Percentiles rank a stretch among this genome's conserved stretches.
phyloP scores from a whole-genome alignment of 2,888 invertebrate species.

The Epirrhoe alternata region DNA sequence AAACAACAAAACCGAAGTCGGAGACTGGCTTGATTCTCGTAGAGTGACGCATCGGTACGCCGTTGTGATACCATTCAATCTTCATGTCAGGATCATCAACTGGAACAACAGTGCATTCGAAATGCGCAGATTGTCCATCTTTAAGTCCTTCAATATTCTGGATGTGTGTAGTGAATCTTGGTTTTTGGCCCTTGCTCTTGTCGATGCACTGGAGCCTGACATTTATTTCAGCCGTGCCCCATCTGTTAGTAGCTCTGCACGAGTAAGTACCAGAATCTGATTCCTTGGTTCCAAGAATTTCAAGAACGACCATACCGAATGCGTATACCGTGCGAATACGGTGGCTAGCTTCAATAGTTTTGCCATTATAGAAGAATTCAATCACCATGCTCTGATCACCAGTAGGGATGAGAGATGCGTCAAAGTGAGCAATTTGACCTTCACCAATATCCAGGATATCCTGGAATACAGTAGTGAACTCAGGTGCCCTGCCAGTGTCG shows the following conservation, averaged over 20 bases:
- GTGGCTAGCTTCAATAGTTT: constrained; percentile 94
- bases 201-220: constrained; percentile 93
- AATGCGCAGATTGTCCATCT: constrained; percentile 97
- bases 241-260: constrained; percentile 95
- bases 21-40: constrained; percentile 96
- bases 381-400: constrained; percentile 97
- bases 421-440: constrained; percentile 98
- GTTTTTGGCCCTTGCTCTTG: constrained; percentile 93
- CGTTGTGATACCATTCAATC: constrained; percentile 99
- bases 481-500: constrained; percentile 93
- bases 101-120: constrained; percentile 97
- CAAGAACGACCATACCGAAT: constrained; percentile 98
- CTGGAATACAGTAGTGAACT: constrained; percentile 94
- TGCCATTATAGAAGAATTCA: constrained; percentile 98
- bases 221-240: constrained; percentile 94
- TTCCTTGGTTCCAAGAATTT: constrained; percentile 96
- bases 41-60: constrained; percentile 94
- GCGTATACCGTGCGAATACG: constrained; percentile 97
- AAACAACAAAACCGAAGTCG: constrained; percentile 97
- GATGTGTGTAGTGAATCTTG: constrained; percentile 95
- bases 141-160: constrained; percentile 93
- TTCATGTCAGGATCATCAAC: constrained; percentile 97
- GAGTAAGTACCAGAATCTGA: constrained; percentile 96
- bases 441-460: constrained; percentile 94
- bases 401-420: constrained; percentile 97